Evolutionary conservation across 1,140 invertebrate species (phyloP), one percentile per base, ranked within the genome.

Genomic region (Drosophila mojavensis): DNA sequence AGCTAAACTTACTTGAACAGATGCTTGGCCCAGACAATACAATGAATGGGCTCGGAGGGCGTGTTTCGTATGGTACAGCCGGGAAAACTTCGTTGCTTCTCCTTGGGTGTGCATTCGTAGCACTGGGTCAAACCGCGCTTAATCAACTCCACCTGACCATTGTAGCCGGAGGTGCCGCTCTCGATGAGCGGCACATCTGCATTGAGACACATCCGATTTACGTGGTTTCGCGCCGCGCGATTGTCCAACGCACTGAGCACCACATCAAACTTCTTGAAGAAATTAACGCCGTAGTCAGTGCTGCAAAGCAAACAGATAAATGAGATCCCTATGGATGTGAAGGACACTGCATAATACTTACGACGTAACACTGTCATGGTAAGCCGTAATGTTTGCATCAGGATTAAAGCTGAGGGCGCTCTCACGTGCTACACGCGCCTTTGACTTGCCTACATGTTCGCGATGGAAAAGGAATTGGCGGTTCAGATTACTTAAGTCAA

Each of bases 11-110:
- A 98, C 97, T 99, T 99, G 92, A 99, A 99, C 13, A 99, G 94
- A 94, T 99, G 98, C 93, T 99, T 99, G 0, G 98, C 97, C 99
- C 99, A 99, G 3, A 99, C 98, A 83, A 99, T 98, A 92, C 99
- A 99, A 93, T 99, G 99, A 80, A 99, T 99, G 0, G 98, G 97
- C 92, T 99, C 98, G 11, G 98, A 99, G n/a, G 99, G 99, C 5
- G 99, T 99, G 91, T 99, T 99, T 53, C 99, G 94, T 78, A 99
- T 99, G 0, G 99, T 99, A 93, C 99, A 99, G 2, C 98, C 98
- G 2, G 99, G 98, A 93, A 96, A 99, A 10, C 97, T 97, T 93
- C 98, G 98, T 88, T 98, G 97, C 50, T 96, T 94, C 36, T 97
- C 95, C 93, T 98, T 98, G 0, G 98, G 97, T 65, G 96, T 95